Conservation (phyloP, 1,140 invertebrate species). For the Papilio dardanus region DNA sequence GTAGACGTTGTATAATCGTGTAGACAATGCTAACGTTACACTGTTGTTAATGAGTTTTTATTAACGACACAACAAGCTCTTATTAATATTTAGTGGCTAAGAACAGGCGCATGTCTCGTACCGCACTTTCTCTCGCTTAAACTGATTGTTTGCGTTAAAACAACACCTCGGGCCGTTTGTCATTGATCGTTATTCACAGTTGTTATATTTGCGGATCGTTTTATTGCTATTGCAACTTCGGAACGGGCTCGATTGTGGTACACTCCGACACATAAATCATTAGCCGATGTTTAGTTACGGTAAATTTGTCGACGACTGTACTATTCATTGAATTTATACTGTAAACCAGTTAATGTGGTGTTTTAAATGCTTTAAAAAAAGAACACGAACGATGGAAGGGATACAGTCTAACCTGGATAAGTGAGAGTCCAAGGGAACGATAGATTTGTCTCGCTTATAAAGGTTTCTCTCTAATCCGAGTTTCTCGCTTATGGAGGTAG, state of each 20-base stretch:
- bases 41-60: conserved; percentile 18
- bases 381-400: too few species aligned
- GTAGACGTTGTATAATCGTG: neutral
- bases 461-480: too few species aligned
- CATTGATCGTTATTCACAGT: conserved; percentile 23
- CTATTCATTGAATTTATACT: neutral
- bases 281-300: neutral
- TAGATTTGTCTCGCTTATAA: too few species aligned
- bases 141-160: conserved; percentile 43
- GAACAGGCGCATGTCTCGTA: neutral
- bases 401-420: too few species aligned
- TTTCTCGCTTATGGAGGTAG: too few species aligned
- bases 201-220: conserved; percentile 27
- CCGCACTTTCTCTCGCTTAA: conserved; percentile 41
- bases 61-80: conserved; percentile 29
- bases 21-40: neutral
- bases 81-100: conserved; percentile 30
- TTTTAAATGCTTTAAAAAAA: neutral
- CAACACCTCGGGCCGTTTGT: conserved; percentile 37
- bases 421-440: too few species aligned
- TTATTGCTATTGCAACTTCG: conserved; percentile 14
- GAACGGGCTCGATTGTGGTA: neutral
- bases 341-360: neutral
- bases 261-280: conserved; percentile 6
- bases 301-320: conserved; percentile 10